phyloP scores from a whole-genome alignment of 2,113 vertebrate species.

The Percina caprodes region DNA sequence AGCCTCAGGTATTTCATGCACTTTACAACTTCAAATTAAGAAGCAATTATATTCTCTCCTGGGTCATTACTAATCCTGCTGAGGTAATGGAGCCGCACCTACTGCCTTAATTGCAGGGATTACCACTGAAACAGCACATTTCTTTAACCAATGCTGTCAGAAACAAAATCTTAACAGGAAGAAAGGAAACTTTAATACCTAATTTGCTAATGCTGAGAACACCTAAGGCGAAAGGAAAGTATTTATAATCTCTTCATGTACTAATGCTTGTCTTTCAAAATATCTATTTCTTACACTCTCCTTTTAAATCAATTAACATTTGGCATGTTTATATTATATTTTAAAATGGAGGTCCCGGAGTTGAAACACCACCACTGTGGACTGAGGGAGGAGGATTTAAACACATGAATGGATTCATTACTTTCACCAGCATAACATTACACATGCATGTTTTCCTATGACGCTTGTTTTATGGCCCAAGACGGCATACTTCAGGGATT shows the following conservation, averaged over 20 bases:
- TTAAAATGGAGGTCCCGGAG: conserved; percentile 10
- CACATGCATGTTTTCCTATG: conserved; percentile 4
- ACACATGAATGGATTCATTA: conserved; percentile 18
- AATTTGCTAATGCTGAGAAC: conserved; percentile 52
- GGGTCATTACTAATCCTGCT: conserved; percentile 76
- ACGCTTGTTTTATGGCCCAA: conserved; percentile 2
- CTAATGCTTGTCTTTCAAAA: conserved; percentile 16
- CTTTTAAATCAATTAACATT: conserved; percentile 11
- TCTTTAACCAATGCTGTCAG: conserved; percentile 60
- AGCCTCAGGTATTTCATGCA: conserved; percentile 74
- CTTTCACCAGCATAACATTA: conserved; percentile 9
- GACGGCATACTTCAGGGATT: not conserved
- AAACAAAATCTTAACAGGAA: conserved; percentile 59
- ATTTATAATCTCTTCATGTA: conserved; percentile 35
- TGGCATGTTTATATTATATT: conserved; percentile 11
- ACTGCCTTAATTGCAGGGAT: conserved; percentile 77
- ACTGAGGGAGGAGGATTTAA: conserved; percentile 23
- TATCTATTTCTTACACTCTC: not conserved
- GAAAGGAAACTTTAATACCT: conserved; percentile 63
- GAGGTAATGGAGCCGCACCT: conserved; percentile 76
- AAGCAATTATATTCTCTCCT: conserved; percentile 77
- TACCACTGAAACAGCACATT: conserved; percentile 65
- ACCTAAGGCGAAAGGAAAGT: conserved; percentile 39
- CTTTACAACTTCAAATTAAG: conserved; percentile 79
- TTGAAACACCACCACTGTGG: not conserved